A percentile compares a stretch with the other conserved stretches of the same genome.
phyloP scores from a whole-genome alignment of 2,888 invertebrate species.

The Erynnis tages region DNA sequence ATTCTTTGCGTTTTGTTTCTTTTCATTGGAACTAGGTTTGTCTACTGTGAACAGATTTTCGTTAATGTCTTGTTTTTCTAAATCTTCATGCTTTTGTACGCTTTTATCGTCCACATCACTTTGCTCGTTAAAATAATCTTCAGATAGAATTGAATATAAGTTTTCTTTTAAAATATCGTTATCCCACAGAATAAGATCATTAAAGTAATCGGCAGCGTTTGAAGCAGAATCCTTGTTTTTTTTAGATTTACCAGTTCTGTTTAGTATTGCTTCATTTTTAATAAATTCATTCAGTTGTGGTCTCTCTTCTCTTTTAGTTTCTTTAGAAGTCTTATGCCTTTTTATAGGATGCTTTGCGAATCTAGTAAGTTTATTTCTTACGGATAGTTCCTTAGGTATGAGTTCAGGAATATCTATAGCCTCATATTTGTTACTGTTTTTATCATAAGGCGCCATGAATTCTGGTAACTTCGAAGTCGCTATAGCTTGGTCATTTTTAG shows the following conservation, averaged over 20 bases:
- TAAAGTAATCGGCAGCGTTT: constrained; percentile 43
- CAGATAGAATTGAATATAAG: neutral
- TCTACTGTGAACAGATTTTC: no score
- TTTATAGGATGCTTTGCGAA: constrained; percentile 5
- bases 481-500: neutral
- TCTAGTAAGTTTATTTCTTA: neutral
- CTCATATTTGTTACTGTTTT: neutral
- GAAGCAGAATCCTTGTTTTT: neutral
- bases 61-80: neutral
- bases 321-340: neutral
- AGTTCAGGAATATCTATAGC: neutral
- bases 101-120: neutral
- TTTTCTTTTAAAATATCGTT: constrained; percentile 36
- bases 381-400: neutral
- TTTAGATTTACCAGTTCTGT: neutral
- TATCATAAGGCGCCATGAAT: neutral
- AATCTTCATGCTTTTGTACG: neutral
- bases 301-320: neutral
- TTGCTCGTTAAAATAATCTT: neutral
- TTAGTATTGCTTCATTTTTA: neutral
- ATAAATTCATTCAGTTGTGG: constrained; percentile 2
- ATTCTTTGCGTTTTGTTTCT: no score
- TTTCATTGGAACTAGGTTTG: no score
- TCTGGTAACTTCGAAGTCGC: neutral
- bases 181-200: constrained; percentile 51